Percentiles rank a stretch among this genome's conserved stretches.
These are phyloP conservation scores for Malacoraja senta DNA, from an alignment of 2,797 vertebrate species.

Conservation along the genomic window DNA sequence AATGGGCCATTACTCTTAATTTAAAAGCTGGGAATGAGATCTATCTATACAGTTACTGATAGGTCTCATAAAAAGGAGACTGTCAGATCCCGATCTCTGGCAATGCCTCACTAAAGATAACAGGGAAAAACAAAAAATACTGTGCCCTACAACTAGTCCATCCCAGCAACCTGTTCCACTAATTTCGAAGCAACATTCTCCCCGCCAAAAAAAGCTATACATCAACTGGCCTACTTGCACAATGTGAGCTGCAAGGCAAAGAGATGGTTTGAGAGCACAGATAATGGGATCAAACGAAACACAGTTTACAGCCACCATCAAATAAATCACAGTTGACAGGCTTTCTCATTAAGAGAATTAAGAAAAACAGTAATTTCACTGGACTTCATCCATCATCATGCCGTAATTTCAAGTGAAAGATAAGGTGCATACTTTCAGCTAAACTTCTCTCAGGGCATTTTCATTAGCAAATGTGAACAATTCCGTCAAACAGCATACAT, in stretches of 20 bases:
- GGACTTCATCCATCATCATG: slow-evolving; percentile 38
- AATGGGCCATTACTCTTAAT: slow-evolving; percentile 36
- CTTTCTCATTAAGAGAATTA: slow-evolving; percentile 38
- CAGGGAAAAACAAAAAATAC: slow-evolving; percentile 32
- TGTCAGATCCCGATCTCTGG: slow-evolving; percentile 34
- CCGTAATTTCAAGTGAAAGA: slow-evolving; percentile 33
- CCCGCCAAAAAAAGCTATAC: slow-evolving; percentile 36
- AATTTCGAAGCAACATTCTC: slow-evolving; percentile 37
- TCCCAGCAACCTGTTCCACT: slow-evolving; percentile 37
- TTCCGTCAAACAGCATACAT: slow-evolving; percentile 29
- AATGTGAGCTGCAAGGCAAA: slow-evolving; percentile 37
- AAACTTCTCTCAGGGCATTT: slow-evolving; percentile 36
- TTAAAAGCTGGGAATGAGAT: slow-evolving; percentile 20
- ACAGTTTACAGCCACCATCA: slow-evolving; percentile 38
- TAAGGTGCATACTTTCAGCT: slow-evolving; percentile 18
- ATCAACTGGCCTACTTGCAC: slow-evolving; percentile 34
- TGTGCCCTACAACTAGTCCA: slow-evolving; percentile 31
- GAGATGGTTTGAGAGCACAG: slow-evolving; percentile 37
- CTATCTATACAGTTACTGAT: slow-evolving; percentile 37
- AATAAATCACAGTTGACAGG: slow-evolving; percentile 37
- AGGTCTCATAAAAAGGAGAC: slow-evolving; percentile 33
- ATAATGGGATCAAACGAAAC: slow-evolving; percentile 36
- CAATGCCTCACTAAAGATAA: slow-evolving; percentile 34
- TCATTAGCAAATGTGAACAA: slow-evolving; percentile 16
- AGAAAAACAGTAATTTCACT: slow-evolving; percentile 37